Conservation (phyloP, 2,113 vertebrate genomes). For the Sorex araneus region DNA sequence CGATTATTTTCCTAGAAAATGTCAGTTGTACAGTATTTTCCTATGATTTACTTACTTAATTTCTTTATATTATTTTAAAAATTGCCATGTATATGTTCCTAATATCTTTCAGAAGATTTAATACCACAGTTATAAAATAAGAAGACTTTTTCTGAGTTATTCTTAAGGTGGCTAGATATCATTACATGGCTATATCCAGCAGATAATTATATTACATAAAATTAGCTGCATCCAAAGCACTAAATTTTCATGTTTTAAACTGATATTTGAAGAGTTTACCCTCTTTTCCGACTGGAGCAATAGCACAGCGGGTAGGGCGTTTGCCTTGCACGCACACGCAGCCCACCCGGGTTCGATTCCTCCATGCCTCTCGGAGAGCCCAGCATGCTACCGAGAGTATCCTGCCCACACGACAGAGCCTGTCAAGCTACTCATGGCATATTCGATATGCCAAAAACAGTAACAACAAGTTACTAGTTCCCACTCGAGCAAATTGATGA, state of each 20-base stretch:
- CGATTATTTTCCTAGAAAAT: not conserved
- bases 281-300: too few species aligned
- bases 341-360: too few species aligned
- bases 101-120: not conserved
- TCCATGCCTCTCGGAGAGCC: too few species aligned
- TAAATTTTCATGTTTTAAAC: slow-evolving; percentile 12
- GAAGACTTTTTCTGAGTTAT: not conserved
- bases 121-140: not conserved
- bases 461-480: too few species aligned
- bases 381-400: too few species aligned
- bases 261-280: not conserved
- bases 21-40: not conserved
- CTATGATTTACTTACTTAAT: not conserved
- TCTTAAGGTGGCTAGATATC: not conserved
- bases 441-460: too few species aligned
- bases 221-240: not conserved
- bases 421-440: too few species aligned
- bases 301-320: too few species aligned
- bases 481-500: too few species aligned
- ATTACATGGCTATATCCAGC: not conserved
- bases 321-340: too few species aligned
- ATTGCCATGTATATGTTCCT: not conserved
- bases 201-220: not conserved
- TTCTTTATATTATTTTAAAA: not conserved
- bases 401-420: too few species aligned